Conservation (phyloP, 2,797 vertebrate genomes). For the Falco concolor region DNA sequence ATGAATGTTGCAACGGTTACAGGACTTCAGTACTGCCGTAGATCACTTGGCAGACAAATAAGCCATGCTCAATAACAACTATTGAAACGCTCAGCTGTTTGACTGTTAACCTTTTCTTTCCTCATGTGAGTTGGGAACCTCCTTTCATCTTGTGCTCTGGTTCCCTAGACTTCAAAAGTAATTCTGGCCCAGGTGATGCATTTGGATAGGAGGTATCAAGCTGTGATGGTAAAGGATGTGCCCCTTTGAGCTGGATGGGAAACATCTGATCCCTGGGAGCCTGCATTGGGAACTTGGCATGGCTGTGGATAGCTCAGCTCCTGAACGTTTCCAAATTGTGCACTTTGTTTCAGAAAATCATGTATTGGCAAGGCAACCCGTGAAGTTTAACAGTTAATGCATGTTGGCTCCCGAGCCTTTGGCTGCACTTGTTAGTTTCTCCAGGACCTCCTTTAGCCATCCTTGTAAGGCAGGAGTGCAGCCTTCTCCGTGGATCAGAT, state of each 20-base stretch:
- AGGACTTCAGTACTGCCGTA: background rate
- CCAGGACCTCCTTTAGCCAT: background rate
- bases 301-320: background rate
- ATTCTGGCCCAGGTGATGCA: background rate
- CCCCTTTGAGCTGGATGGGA: background rate
- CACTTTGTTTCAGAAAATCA: background rate
- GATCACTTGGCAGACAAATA: background rate
- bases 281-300: background rate
- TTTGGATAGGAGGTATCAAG: background rate
- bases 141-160: background rate
- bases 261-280: background rate
- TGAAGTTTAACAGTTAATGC: background rate
- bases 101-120: background rate
- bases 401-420: background rate
- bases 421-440: background rate
- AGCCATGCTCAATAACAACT: background rate
- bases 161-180: background rate
- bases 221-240: background rate
- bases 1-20: background rate
- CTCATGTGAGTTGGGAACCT: background rate
- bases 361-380: no score
- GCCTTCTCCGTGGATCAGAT: background rate
- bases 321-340: fast-evolving
- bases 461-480: background rate
- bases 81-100: background rate